Evolutionary conservation across 2,797 vertebrate species (phyloP).

Genomic region (Enteromius argenteus): DNA sequence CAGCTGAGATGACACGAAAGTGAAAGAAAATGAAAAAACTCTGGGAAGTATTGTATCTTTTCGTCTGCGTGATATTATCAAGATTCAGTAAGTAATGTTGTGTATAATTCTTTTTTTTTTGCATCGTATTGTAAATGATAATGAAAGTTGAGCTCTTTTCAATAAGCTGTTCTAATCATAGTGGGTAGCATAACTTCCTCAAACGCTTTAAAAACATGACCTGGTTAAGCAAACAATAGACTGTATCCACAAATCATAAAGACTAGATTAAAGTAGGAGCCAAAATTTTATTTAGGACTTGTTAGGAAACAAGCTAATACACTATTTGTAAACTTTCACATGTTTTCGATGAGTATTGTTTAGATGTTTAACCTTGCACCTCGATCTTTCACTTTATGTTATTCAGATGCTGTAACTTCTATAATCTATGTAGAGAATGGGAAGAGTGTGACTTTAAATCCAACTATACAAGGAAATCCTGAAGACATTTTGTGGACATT

Average conservation of each 20-base stretch:
- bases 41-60: neutral
- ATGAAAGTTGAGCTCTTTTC: no score
- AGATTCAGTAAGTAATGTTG: neutral
- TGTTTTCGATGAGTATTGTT: neutral
- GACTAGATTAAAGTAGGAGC: neutral
- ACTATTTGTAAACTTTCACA: neutral
- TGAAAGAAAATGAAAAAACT: neutral
- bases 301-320: neutral
- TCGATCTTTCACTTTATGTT: neutral
- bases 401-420: neutral
- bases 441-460: neutral
- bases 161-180: neutral
- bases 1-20: neutral
- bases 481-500: slow-evolving; percentile 71
- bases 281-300: neutral
- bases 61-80: neutral
- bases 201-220: neutral
- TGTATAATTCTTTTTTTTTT: neutral
- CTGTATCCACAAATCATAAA: neutral
- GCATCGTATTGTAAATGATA: neutral
- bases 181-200: neutral
- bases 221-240: neutral
- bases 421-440: neutral
- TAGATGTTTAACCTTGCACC: neutral
- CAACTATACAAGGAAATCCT: accelerated